A percentile compares a stretch with the other conserved stretches of the same genome.
Evolutionary conservation across 2,113 vertebrate genomes (phyloP).

Genomic region (Rallus limicola): DNA sequence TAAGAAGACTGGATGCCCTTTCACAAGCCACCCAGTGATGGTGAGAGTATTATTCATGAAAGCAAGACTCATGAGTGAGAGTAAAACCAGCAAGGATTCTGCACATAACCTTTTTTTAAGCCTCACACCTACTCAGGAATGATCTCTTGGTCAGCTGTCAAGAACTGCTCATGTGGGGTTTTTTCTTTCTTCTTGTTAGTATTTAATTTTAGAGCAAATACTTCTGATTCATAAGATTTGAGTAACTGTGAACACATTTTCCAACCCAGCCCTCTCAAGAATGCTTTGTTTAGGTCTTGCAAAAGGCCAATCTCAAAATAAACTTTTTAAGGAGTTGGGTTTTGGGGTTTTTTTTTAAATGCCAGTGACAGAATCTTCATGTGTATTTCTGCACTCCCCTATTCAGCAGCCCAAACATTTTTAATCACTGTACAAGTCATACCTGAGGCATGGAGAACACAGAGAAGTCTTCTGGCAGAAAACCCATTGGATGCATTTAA

Average conservation of each 20-base stretch:
- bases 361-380: neutral
- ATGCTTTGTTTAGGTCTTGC: neutral
- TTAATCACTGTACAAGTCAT: neutral
- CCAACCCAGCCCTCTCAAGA: neutral
- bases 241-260: neutral
- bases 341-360: neutral
- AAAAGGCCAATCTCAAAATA: conserved; percentile 40
- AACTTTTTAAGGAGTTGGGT: neutral
- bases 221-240: conserved; percentile 18
- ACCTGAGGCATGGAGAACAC: neutral
- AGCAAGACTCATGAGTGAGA: neutral
- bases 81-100: conserved; percentile 18
- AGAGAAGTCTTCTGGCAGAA: neutral
- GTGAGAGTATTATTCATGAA: neutral
- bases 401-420: neutral
- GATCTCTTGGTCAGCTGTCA: neutral
- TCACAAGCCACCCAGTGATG: neutral
- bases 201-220: conserved; percentile 1
- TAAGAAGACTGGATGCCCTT: neutral
- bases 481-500: neutral
- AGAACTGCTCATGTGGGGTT: neutral
- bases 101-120: neutral
- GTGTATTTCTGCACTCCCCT: neutral
- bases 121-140: conserved; percentile 18
- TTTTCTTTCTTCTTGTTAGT: neutral